These are phyloP conservation scores for Gadus macrocephalus DNA, from an alignment of 2,113 vertebrate species.

Conservation along the genomic window DNA sequence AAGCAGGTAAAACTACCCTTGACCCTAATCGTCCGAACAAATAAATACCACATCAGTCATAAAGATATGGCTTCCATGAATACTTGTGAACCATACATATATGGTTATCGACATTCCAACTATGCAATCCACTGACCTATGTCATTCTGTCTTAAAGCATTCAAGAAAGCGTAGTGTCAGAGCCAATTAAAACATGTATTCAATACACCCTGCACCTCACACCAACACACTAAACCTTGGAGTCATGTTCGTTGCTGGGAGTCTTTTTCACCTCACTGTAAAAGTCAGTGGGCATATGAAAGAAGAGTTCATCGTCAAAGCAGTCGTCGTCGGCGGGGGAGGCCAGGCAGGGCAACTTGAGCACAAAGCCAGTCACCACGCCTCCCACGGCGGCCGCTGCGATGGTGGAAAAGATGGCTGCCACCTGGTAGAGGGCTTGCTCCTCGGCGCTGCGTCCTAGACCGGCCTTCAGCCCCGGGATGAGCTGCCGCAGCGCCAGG, in stretches of 20 bases:
- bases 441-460: constrained; percentile 25
- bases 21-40: too few relatives aligned
- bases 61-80: too few relatives aligned
- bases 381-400: constrained; percentile 49
- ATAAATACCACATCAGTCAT: too few relatives aligned
- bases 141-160: too few relatives aligned
- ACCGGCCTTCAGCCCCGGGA: constrained; percentile 59
- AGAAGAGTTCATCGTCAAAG: constrained; percentile 71
- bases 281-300: constrained; percentile 62
- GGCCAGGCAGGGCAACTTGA: constrained; percentile 68
- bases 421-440: constrained; percentile 66
- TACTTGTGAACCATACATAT: too few relatives aligned
- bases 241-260: not conserved
- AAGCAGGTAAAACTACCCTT: too few relatives aligned
- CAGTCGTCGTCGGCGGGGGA: constrained; percentile 58
- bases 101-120: too few relatives aligned
- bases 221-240: too few relatives aligned
- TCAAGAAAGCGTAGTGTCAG: too few relatives aligned
- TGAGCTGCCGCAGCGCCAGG: constrained; percentile 44
- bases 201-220: too few relatives aligned
- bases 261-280: not conserved
- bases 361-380: constrained; percentile 50
- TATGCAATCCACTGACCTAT: too few relatives aligned
- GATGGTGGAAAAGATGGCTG: constrained; percentile 56
- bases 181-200: too few relatives aligned